Percentiles rank a stretch among this genome's conserved stretches.
These are phyloP conservation scores for Pelecanoides urinatrix DNA, from an alignment of 2,113 vertebrate genomes.

Conservation along the genomic window DNA sequence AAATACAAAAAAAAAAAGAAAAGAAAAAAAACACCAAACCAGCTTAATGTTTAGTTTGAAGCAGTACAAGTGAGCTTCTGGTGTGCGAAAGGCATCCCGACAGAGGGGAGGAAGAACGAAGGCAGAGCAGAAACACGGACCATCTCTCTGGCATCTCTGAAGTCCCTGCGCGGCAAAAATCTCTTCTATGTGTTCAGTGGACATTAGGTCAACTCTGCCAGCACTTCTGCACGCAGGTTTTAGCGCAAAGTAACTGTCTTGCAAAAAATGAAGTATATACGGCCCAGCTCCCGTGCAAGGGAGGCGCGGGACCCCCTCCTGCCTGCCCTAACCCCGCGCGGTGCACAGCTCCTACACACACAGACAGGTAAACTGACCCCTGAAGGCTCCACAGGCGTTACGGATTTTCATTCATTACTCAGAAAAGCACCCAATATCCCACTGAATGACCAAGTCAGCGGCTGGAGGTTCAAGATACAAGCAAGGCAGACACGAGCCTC, in stretches of 20 bases:
- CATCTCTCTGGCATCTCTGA: not conserved
- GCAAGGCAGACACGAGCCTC: not conserved
- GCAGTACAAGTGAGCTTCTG: not conserved
- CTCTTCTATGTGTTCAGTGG: not conserved
- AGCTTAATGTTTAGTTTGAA: not conserved
- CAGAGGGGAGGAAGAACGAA: not conserved
- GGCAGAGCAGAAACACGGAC: not conserved
- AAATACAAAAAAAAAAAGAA: not conserved
- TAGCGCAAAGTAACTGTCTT: not conserved
- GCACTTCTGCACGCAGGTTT: not conserved
- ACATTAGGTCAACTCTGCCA: not conserved
- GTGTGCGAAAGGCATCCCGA: not conserved
- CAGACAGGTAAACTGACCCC: not conserved
- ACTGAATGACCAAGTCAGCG: not conserved
- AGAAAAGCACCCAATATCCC: not conserved
- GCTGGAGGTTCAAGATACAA: not conserved
- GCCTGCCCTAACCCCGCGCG: not conserved
- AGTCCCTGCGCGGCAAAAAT: not conserved
- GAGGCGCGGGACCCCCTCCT: not conserved
- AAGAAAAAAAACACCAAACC: not conserved
- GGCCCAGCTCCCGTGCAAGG: rapidly evolving
- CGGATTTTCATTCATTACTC: not conserved
- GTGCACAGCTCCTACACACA: not conserved
- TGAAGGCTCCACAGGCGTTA: not conserved
- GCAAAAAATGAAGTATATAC: not conserved